A percentile compares a stretch with the other conserved stretches of the same genome.
Conservation (phyloP, 2,888 invertebrate species). For the Drosophila kuntzei region DNA sequence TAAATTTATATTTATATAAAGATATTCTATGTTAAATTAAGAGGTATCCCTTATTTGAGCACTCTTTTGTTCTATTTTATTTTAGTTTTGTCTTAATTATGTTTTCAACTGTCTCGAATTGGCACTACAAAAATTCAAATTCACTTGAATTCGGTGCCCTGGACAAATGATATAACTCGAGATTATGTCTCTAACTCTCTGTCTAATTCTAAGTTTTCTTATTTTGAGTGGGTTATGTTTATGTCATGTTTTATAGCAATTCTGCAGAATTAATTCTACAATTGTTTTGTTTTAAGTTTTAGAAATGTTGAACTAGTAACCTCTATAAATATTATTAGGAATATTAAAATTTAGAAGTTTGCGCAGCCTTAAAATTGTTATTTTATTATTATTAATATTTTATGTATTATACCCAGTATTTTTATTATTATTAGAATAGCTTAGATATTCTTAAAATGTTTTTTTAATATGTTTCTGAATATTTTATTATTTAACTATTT, state of each 20-base stretch:
- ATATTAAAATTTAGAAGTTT: too few species aligned
- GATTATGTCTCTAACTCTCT: constrained; percentile 16
- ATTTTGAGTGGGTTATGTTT: constrained; percentile 3
- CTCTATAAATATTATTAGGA: background rate
- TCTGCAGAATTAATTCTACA: background rate
- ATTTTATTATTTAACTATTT: background rate
- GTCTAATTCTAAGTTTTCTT: constrained; percentile 11
- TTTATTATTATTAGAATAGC: too few species aligned
- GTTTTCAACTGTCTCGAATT: constrained; percentile 29
- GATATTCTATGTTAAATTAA: background rate
- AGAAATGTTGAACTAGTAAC: background rate
- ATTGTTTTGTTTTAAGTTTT: background rate
- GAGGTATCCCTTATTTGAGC: background rate
- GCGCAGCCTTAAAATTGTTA: too few species aligned
- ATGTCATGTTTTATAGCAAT: background rate
- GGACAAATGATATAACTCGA: constrained; percentile 19
- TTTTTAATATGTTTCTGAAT: background rate
- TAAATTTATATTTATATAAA: too few species aligned
- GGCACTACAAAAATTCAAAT: constrained; percentile 36
- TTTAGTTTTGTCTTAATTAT: constrained; percentile 11
- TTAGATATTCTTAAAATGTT: background rate
- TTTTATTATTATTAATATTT: too few species aligned
- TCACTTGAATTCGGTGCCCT: constrained; percentile 36
- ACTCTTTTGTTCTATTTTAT: constrained; percentile 7
- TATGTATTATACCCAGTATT: too few species aligned